Base-by-base conservation (phyloP, 1,140 invertebrate genomes). In the Sitophilus oryzae region DNA sequence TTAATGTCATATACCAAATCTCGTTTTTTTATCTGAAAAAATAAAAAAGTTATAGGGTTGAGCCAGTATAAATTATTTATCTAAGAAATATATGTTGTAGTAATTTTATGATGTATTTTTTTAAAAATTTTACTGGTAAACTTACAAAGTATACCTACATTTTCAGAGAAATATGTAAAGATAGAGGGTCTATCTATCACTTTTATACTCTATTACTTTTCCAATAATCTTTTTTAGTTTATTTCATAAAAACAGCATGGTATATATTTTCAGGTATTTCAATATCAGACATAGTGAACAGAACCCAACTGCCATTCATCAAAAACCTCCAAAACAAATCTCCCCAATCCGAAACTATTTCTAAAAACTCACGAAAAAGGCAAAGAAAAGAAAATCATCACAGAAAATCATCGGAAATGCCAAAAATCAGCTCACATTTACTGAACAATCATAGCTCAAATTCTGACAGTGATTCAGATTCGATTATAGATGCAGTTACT, bases 221-320 rank as follows among this genome's bases (percentile, higher is more conserved):
- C 9, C 38, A 10, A 14, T 14, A 46, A 30, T 43, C 15, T 43
- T 43, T 43, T 43, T 8, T 43, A 4, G n/a, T n/a, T n/a, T n/a
- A 43, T 21, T 43, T 18, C 20, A 43, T 18, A 23, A 23, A 3
- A 15, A 18, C 11, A 2, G 15, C 5, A 4, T 1, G 10, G 21
- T 19, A 14, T 18, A 43, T 21, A 36, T 51, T 52, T 52, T 46
- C 23, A 57, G 55, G 58, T 41, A 58, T 69, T n/a, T 62, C 57
- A 18, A 15, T 66, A 36, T 49, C 50, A 14, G 69, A 69, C 55
- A 58, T 71, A 38, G 62, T 66, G 22, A 49, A 58, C 57, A 45
- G 70, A 61, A 51, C 65, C 63, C 74, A 71, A 67, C 59, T 71
- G 68, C 61, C 71, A 63, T 60, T 72, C 63, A 64, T 72, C 61